Conservation (phyloP, 2,797 vertebrate genomes). For the Anguilla anguilla region DNA sequence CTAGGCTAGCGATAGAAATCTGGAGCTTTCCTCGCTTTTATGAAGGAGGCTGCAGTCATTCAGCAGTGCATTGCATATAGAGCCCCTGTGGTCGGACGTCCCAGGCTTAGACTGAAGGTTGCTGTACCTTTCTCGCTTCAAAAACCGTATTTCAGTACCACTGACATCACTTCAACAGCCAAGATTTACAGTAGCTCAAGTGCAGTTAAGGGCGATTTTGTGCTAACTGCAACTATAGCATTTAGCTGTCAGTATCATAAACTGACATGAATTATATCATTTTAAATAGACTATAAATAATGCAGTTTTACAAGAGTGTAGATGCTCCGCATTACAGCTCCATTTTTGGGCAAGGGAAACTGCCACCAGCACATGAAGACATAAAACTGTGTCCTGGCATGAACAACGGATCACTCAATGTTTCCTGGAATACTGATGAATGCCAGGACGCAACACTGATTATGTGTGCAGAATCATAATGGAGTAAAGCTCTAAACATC, state of each 20-base stretch:
- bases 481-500: not conserved
- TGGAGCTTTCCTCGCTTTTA: slow-evolving; percentile 45
- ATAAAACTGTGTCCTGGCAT: not conserved
- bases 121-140: slow-evolving; percentile 49
- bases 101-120: no score
- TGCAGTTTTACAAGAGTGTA: not conserved
- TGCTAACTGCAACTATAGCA: not conserved
- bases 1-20: slow-evolving; percentile 50
- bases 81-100: no score
- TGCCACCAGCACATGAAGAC: not conserved
- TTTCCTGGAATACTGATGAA: not conserved
- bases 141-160: slow-evolving; percentile 46
- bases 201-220: not conserved
- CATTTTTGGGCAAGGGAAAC: not conserved
- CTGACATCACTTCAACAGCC: slow-evolving; percentile 36
- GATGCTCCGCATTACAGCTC: not conserved
- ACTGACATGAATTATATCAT: not conserved
- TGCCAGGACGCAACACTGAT: no score
- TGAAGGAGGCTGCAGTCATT: no score
- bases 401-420: not conserved
- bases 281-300: not conserved
- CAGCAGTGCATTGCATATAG: no score
- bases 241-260: not conserved
- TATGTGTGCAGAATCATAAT: not conserved
- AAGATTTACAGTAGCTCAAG: slow-evolving; percentile 29